Base-by-base conservation (phyloP, 2,888 invertebrate genomes). In the Abrostola tripartita region DNA sequence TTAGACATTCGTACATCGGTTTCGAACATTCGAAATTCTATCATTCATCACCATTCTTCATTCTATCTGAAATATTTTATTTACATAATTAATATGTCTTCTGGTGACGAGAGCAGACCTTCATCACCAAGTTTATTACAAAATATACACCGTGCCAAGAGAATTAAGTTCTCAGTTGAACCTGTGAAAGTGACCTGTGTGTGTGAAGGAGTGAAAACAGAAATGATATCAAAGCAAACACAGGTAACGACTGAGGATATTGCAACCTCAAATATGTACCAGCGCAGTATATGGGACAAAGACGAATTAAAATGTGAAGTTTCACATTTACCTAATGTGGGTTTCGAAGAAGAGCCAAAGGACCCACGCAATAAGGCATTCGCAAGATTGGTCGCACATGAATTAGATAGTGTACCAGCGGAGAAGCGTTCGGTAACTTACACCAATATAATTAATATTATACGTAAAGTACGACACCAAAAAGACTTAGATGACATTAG, bases 31-130 rank as follows among this genome's bases (percentile, higher is more conserved):
- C 60, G 60, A 60, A 53, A 60, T 53, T 60, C 60, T 53, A 52
- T 60, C 60, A 60, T 60, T 60, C 60, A 60, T 60, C 53, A 58
- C 60, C 52, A 60, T 60, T 60, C 60, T 60, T 60, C 52, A 60
- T 47, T 60, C 47, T 47, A 53, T 53, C 60, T 60, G 60, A 60
- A 53, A 53, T 53, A 60, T 53, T 53, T 60, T 53, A 60, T 53
- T 60, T 60, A 53, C 60, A 49, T 60, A 53, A 53, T 60, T 53
- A 60, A 60, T 60, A 61, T 61, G 61, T 61, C 61, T 61, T 61
- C 61, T 24, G 61, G 49, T 37, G 61, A 54, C 37, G 61, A 61
- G 54, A 37, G 37, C 49, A 61, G 61, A 61, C 61, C 61, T 61
- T 61, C 61, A n/a, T 54, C 54, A 61, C 61, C 61, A 37, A 54